Percentiles rank a stretch among this genome's conserved stretches.
phyloP scores from a whole-genome alignment of 2,113 vertebrate species.

The Crotalus viridis region DNA sequence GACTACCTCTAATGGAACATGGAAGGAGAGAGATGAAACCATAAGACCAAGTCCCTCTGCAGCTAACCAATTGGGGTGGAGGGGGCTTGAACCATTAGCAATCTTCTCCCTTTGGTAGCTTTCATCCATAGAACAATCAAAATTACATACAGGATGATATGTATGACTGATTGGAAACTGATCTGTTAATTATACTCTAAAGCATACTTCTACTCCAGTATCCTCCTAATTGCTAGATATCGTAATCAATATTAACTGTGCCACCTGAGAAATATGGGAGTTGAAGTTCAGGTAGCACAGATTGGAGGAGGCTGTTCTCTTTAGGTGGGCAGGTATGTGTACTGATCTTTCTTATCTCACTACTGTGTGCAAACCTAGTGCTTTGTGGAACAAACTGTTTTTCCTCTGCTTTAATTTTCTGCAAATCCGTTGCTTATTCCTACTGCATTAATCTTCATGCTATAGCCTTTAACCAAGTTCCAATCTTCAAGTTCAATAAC shows the following conservation, averaged over 20 bases:
- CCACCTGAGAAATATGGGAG: not conserved
- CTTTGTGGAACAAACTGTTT: constrained; percentile 2
- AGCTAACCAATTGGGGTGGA: not conserved
- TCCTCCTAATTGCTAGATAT: not conserved
- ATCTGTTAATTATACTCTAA: not conserved
- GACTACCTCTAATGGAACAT: not conserved
- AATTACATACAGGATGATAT: not conserved
- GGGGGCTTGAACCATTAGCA: not conserved
- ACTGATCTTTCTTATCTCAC: not conserved
- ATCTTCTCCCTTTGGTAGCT: not conserved
- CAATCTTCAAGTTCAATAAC: constrained; percentile 56
- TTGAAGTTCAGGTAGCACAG: not conserved
- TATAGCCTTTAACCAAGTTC: constrained; percentile 63
- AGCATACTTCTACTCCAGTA: not conserved
- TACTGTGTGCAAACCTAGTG: not conserved
- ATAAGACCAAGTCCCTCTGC: not conserved
- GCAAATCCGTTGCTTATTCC: constrained; percentile 55
- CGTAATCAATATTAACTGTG: not conserved
- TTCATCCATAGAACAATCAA: not conserved
- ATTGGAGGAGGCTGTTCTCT: not conserved
- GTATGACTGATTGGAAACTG: not conserved
- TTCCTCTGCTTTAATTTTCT: constrained; percentile 60
- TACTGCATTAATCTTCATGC: constrained; percentile 49
- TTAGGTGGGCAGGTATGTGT: not conserved
- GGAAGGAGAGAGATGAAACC: not conserved